phyloP scores from a whole-genome alignment of 2,113 vertebrate species.

The Propithecus coquereli region DNA sequence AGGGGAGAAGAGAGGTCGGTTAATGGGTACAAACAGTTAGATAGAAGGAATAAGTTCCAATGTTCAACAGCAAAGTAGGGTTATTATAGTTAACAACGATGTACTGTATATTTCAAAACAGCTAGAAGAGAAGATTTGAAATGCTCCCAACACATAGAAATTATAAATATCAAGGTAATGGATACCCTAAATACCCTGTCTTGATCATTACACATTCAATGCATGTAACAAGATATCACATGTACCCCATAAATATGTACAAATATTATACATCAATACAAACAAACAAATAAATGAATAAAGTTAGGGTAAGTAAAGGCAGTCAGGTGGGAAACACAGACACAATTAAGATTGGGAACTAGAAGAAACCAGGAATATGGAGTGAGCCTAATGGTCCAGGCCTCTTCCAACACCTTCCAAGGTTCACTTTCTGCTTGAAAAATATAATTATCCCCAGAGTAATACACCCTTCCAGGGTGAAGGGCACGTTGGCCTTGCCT shows the following conservation, averaged over 20 bases:
- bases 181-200: background rate
- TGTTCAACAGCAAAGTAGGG: background rate
- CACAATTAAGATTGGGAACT: background rate
- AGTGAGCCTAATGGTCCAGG: background rate
- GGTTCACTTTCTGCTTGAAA: background rate
- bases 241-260: background rate
- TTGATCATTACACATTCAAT: background rate
- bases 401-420: background rate
- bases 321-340: background rate
- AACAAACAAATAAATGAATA: background rate
- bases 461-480: background rate
- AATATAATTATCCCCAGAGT: background rate
- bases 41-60: background rate
- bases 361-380: background rate
- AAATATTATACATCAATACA: background rate
- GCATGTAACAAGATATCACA: background rate
- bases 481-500: background rate
- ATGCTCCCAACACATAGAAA: background rate
- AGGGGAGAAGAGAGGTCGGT: background rate
- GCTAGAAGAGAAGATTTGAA: background rate
- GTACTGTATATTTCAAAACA: background rate
- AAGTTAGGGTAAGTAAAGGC: constrained; percentile 2
- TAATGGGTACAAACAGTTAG: background rate
- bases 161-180: background rate
- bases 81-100: background rate